Conservation (phyloP, 2,888 invertebrate genomes). For the Oeneis ivallda region DNA sequence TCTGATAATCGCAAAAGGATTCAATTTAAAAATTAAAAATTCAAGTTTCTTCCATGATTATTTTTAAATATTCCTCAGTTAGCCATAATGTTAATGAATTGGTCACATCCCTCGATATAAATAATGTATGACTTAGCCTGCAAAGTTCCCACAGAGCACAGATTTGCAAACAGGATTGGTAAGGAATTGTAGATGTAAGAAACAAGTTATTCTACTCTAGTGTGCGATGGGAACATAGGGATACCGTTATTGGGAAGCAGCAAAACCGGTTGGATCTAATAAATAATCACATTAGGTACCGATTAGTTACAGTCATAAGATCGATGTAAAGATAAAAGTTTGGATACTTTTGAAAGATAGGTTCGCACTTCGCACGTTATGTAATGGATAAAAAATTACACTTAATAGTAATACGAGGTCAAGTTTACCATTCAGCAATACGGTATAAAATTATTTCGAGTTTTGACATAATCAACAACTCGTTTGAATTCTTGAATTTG, state of each 20-base stretch:
- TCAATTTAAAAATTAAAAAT: neutral
- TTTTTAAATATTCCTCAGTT: neutral
- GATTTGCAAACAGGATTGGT: conserved; percentile 19
- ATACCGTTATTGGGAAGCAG: conserved; percentile 30
- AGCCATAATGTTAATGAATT: neutral
- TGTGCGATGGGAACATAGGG: conserved; percentile 18
- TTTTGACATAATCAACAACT: conserved; percentile 21
- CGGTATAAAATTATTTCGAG: conserved; percentile 11
- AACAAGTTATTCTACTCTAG: conserved; percentile 17
- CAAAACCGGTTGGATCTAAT: conserved; percentile 21
- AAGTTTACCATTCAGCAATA: conserved; percentile 31
- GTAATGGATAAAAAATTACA: conserved; percentile 30
- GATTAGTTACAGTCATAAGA: conserved; percentile 23
- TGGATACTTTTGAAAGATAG: conserved; percentile 28
- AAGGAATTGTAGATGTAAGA: conserved; percentile 16
- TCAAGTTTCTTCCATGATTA: neutral
- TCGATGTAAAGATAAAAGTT: conserved; percentile 22
- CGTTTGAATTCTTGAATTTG: neutral
- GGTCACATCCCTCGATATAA: neutral
- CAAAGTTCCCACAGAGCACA: neutral
- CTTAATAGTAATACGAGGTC: conserved; percentile 32
- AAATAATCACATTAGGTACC: conserved; percentile 15
- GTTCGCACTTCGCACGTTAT: conserved; percentile 19
- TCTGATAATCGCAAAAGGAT: neutral
- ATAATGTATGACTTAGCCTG: conserved; percentile 2